Evolutionary conservation across 2,888 invertebrate genomes (phyloP).

Genomic region (Heliconius cydno): DNA sequence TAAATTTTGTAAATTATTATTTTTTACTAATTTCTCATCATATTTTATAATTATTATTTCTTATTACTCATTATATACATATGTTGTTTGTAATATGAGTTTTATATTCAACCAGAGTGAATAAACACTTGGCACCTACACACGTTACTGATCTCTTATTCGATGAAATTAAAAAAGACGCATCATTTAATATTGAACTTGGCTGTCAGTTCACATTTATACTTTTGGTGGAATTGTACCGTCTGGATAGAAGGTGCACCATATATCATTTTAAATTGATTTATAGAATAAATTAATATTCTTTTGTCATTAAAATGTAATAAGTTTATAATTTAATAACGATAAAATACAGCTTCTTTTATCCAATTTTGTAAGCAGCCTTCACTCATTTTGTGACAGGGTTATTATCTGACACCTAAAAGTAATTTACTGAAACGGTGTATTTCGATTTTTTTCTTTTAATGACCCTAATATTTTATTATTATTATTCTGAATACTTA

Average conservation of each 20-base stretch:
- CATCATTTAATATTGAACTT: not conserved
- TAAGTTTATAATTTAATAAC: not conserved
- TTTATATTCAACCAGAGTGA: too few relatives aligned
- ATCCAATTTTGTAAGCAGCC: not conserved
- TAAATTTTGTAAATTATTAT: too few relatives aligned
- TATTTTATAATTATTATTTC: too few relatives aligned
- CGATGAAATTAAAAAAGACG: not conserved
- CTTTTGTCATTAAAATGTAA: constrained; percentile 7
- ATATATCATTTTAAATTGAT: not conserved
- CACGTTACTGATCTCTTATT: not conserved
- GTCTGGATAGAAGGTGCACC: not conserved
- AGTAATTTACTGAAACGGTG: not conserved
- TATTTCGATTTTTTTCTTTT: not conserved
- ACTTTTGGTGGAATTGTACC: not conserved
- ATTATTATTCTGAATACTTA: too few relatives aligned
- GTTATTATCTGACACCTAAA: not conserved
- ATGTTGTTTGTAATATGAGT: too few relatives aligned
- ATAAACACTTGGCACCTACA: too few relatives aligned
- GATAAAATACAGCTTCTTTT: not conserved
- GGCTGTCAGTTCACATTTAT: not conserved
- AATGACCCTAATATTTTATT: not conserved
- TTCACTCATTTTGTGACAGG: constrained; percentile 11
- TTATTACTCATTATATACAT: too few relatives aligned
- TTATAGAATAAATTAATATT: not conserved
- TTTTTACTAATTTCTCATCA: too few relatives aligned